Base-by-base conservation (phyloP, 2,888 invertebrate species). In the Tanytarsus gracilentus region DNA sequence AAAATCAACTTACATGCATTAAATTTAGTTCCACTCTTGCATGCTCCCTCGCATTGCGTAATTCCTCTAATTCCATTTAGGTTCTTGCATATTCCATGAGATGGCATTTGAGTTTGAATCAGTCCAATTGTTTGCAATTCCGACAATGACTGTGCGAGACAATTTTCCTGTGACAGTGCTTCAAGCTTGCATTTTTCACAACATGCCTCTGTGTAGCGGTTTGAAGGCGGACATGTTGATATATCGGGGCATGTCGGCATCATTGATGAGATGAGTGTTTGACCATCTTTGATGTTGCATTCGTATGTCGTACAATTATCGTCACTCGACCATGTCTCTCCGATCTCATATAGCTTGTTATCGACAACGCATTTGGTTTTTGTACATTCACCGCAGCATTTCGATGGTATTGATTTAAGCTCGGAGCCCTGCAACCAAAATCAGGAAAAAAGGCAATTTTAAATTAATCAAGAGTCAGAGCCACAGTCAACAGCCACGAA, bases 31-130 rank as follows among this genome's bases (percentile, higher is more conserved):
- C 81, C 80, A 0, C 88, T 87, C 64, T 78, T 74, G 66, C 89
- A 89, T 11, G 74, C 68, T 1, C 89, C 89, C 52, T 77, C 75
- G 66, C 89, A 90, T 70, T 87, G 83, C 7, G 79, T 81, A 67
- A 88, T 79, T 4, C 79, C 81, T 4, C 66, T 64, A 16, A 88
- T 74, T 0, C 81, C 76, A 59, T 77, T 68, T 23, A 72, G 69
- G 72, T 89, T 90, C 63, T 74, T 72, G 70, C 89, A 90, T 1
- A 73, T 65, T 0, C 86, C 87, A 70, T 81, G 81, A 9, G 66
- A 64, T 0, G 69, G 69, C 36, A 75, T 67, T 4, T 66, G 65
- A 6, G 77, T 68, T 61, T 76, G 74, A 5, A 89, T 69, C 63
- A 85, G 67, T 0, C 81, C 81, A 55, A 82, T 67, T 0, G 87